Conservation (phyloP, 2,888 invertebrate species). For the Thera britannica region DNA sequence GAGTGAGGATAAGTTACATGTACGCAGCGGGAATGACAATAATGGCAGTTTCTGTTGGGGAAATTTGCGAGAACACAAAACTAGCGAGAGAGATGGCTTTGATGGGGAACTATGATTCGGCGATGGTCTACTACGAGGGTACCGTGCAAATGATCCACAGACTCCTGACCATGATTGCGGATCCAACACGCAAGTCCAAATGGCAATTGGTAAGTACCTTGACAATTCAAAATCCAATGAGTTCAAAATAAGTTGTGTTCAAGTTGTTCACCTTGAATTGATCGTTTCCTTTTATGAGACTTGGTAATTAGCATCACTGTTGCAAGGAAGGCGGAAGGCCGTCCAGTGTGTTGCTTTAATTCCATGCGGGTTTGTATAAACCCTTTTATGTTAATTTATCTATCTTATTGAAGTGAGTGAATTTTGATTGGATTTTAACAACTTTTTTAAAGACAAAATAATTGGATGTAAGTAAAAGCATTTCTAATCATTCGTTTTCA, state of each 20-base stretch:
- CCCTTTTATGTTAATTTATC: conserved; percentile 10
- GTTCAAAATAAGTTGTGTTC: conserved; percentile 31
- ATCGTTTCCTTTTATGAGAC: conserved; percentile 74
- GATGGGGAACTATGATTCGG: conserved; percentile 97
- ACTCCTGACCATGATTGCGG: conserved; percentile 91
- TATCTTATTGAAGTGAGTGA: too few relatives aligned
- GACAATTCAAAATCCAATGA: conserved; percentile 30
- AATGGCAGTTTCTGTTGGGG: conserved; percentile 95
- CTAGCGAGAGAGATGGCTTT: conserved; percentile 97
- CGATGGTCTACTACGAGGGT: conserved; percentile 96
- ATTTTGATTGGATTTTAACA: too few relatives aligned
- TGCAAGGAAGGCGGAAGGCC: conserved; percentile 73
- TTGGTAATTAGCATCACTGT: conserved; percentile 66
- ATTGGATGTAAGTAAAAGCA: neutral
- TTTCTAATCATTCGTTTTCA: conserved; percentile 13
- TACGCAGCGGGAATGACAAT: conserved; percentile 87
- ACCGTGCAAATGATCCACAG: conserved; percentile 96
- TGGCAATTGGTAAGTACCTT: conserved; percentile 92
- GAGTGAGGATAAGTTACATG: conserved; percentile 71
- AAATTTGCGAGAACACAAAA: conserved; percentile 97
- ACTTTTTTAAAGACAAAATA: too few relatives aligned
- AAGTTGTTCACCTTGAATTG: conserved; percentile 70
- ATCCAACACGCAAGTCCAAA: conserved; percentile 92
- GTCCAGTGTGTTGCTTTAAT: conserved; percentile 53
- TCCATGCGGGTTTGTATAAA: conserved; percentile 43